These are phyloP conservation scores for Cydia pomonella DNA, from an alignment of 1,140 invertebrate species.

Conservation along the genomic window DNA sequence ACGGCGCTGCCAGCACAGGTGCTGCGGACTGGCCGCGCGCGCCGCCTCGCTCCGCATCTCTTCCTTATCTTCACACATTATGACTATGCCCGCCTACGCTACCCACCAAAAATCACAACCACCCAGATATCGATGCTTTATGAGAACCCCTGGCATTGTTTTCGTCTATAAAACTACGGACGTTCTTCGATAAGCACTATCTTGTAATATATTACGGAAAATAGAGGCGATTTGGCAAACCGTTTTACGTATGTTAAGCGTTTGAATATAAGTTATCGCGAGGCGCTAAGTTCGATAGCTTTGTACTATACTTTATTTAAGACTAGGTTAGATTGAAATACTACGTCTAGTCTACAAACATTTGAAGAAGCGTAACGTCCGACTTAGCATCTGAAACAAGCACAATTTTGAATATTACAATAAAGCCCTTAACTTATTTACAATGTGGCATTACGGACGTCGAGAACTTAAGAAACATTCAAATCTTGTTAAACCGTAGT, in stretches of 20 bases:
- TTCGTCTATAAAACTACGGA: constrained; percentile 63
- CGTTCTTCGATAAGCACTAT: constrained; percentile 57
- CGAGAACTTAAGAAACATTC: constrained; percentile 27
- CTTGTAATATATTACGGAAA: constrained; percentile 61
- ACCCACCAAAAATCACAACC: constrained; percentile 65
- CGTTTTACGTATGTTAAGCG: constrained; percentile 35
- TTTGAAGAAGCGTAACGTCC: constrained; percentile 61
- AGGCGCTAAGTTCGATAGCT: constrained; percentile 65
- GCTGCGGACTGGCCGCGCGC: constrained; percentile 59
- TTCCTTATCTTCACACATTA: constrained; percentile 76
- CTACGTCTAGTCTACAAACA: constrained; percentile 58
- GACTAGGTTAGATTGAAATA: constrained; percentile 42
- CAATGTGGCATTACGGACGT: neutral
- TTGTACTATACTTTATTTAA: constrained; percentile 62
- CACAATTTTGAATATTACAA: constrained; percentile 31
- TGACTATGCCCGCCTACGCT: constrained; percentile 44
- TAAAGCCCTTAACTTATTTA: constrained; percentile 15
- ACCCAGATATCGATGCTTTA: constrained; percentile 73
- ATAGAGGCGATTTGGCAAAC: constrained; percentile 47
- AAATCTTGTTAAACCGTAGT: constrained; percentile 18
- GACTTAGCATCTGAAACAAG: constrained; percentile 77
- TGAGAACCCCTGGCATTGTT: constrained; percentile 71
- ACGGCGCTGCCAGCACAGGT: constrained; percentile 67
- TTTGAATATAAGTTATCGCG: constrained; percentile 36
- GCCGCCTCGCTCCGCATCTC: constrained; percentile 67